Evolutionary conservation across 2,888 invertebrate species (phyloP), one percentile per base, ranked within the genome.

Genomic region (Lepidocyrtinus sp.): DNA sequence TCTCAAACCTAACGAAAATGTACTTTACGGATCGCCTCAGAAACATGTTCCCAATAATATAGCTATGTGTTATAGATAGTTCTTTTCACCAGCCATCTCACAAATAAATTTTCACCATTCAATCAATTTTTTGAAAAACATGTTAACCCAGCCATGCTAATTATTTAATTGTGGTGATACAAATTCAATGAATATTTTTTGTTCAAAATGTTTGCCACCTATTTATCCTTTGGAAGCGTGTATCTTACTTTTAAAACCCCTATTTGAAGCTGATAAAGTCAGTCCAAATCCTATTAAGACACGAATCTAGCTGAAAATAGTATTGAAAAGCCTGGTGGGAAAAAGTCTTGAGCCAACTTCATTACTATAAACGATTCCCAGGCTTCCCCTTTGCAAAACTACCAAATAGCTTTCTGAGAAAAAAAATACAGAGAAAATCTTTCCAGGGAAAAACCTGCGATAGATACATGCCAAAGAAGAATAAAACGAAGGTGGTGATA

Each of bases 351-450:
- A 59, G 59, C 59, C 59, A 59, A 59, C 59, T 59, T 59, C 59
- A 59, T 59, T 59, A 59, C 59, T 59, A 59, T 21, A 59, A 59
- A 59, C 22, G 59, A 59, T 21, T 59, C 22, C 22, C 59, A 50
- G n/a, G n/a, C n/a, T 50, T 50, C 50, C 50, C 17, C 50, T 50
- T 50, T 50, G 50, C 50, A 2, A 50, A 50, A n/a, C n/a, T 50
- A 12, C 5, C n/a, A 59, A 55, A 55, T 36, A 12, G 36, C n/a
- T 36, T 36, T 36, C 36, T 12, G 5, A 36, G 36, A 12, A 50
- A 50, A 50, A 50, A 50, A 12, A n/a, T n/a, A n/a, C n/a, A n/a
- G n/a, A n/a, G n/a, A n/a, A n/a, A n/a, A n/a, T n/a, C n/a, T n/a
- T n/a, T n/a, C n/a, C n/a, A n/a, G n/a, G n/a, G n/a, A 36, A 36